Evolutionary conservation across 2,113 vertebrate species (phyloP), one percentile per base, ranked within the genome.

Genomic region (Channa argus): DNA sequence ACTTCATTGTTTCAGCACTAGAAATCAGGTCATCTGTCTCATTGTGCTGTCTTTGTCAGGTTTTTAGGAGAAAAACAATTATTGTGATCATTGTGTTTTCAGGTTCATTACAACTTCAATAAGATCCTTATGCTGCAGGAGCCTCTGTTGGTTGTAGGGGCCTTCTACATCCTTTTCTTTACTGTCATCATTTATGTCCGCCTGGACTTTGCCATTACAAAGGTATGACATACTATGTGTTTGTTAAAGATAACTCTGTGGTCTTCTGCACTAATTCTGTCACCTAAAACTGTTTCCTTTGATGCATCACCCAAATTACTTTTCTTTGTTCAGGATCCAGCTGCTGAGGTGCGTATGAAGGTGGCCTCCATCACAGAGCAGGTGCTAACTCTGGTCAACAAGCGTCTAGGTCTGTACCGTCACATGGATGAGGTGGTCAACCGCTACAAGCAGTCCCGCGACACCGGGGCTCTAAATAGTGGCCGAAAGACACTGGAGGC

Each of bases 301-400:
- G 24, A 24, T 1, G 24, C 24, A 24, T 24, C 24, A 24, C 6
- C 24, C 24, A 24, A 7, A 41, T 41, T 7, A 5, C 37, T 46
- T 14, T 36, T 36, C 33, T 49, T 9, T 71, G 8, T 52, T 13
- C 78, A 99, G 98, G 98, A 99, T 81, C 98, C 98, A 3, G 98
- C 97, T 0, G 97, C 97, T 7, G 98, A 99, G 89, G 98, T 98
- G 45, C 95, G 96, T 54, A 99, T 99, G 98, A 99, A 99, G 91
- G 98, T 98, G 77, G 97, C 98, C 34, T 99, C 98, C 80, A 98
- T 99, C 91, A 99, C 97, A 0, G 98, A 99, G 92, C 98, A 99
- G 89, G 96, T 98, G 64, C 92, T 99, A 61, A 98, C 97, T 46
- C 92, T 98, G 82, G 98, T 99, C 75, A 99, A 99, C 93, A 98